Percentiles rank a stretch among this genome's conserved stretches.
Evolutionary conservation across 1,140 invertebrate species (phyloP).

Genomic region (Caenorhabditis inopinata): DNA sequence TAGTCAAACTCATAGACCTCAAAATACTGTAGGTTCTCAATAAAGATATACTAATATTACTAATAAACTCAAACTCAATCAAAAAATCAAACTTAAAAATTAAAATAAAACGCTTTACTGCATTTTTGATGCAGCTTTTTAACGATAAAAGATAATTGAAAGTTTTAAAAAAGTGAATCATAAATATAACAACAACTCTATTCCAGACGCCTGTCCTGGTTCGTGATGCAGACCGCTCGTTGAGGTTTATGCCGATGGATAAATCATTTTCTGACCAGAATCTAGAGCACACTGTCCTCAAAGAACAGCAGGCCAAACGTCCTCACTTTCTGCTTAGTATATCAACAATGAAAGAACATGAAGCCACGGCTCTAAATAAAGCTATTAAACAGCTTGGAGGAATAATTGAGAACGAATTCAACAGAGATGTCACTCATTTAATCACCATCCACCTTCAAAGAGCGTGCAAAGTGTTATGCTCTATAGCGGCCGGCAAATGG

Average conservation of each 20-base stretch:
- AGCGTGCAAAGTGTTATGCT: constrained; percentile 2
- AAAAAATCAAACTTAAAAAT: no score
- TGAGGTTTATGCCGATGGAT: not conserved
- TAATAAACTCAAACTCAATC: no score
- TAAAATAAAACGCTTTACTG: no score
- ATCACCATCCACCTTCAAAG: not conserved
- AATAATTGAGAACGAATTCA: not conserved
- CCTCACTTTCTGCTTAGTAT: not conserved
- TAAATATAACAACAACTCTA: no score
- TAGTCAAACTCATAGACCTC: no score
- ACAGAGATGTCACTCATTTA: constrained; percentile 28
- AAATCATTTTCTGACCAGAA: constrained; percentile 3
- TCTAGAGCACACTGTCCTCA: not conserved
- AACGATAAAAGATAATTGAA: no score
- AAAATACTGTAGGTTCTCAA: no score
- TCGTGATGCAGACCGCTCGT: not conserved
- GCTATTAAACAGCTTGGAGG: constrained; percentile 13
- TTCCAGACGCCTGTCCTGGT: not conserved
- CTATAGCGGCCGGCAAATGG: constrained; percentile 23
- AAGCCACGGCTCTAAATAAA: not conserved
- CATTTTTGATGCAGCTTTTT: no score
- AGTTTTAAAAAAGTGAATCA: no score
- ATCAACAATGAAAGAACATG: not conserved
- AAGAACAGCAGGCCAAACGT: not conserved
- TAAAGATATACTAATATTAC: no score